Base-by-base conservation (phyloP, 2,113 vertebrate genomes). In the Capreolus pygargus region DNA sequence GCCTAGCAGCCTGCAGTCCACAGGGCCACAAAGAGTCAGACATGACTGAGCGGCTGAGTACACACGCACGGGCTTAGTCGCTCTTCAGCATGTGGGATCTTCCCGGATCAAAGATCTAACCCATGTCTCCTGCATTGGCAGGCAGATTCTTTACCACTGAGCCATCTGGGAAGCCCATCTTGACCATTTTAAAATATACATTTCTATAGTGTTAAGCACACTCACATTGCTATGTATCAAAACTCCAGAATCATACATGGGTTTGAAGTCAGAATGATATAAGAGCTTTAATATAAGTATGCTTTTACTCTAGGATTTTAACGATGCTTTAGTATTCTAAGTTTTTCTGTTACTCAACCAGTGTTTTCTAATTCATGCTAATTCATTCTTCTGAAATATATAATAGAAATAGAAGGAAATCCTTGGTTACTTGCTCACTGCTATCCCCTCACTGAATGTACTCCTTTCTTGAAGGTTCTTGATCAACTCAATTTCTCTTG, bases 401-500 rank as follows among this genome's bases (percentile, higher is more conserved):
- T 43, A 27, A 50, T 52, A 67, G 50, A 74, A 76, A 45, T 30
- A 61, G 58, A 54, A 96, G 36, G 58, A 94, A 93, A 43, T 86
- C 28, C 9, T 58, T 82, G 67, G 8, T 90, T 67, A 33, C 9
- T 27, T 94, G 58, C 13, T 67, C 52, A 88, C 33, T 57, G 55
- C 33, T 57, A 0, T 43, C 52, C 19, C 28, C 7, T 83, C 92
- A 57, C 61, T 57, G 39, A 70, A 86, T 36, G 6, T 27, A 27
- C 11, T 95, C 30, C 23, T 87, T 87, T 90, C 87, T 79, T 89
- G 47, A 81, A 97, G 91, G 54, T 91, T 93, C 54, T 92, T 82
- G 36, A 64, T 92, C 57, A 85, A 23, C 36, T 95, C 36, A 45
- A 8, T 43, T 64, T 43, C 76, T 91, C 81, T 58, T 76, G 15